Conservation (phyloP, 2,113 vertebrate species). For the Etheostoma cragini region DNA sequence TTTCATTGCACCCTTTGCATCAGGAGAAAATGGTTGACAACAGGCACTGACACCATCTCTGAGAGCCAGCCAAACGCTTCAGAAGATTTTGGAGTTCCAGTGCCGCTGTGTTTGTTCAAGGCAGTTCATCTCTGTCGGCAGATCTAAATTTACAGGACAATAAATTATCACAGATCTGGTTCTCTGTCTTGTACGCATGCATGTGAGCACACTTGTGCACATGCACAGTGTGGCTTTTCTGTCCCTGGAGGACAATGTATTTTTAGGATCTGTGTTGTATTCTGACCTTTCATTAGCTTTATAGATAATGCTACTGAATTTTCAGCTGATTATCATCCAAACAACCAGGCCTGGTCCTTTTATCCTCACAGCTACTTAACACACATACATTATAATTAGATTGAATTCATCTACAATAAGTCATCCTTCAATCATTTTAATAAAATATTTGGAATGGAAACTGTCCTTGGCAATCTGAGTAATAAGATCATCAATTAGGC, state of each 20-base stretch:
- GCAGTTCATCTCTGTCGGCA: conserved; percentile 68
- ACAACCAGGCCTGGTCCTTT: conserved; percentile 15
- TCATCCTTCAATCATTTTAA: neutral
- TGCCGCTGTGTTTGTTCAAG: conserved; percentile 65
- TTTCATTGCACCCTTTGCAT: conserved; percentile 21
- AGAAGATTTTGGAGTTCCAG: conserved; percentile 60
- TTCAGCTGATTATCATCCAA: conserved; percentile 64
- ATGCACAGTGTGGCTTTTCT: conserved; percentile 33
- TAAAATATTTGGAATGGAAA: neutral
- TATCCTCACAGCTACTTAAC: conserved; percentile 8
- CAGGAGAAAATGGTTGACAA: conserved; percentile 43
- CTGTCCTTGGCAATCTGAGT: neutral
- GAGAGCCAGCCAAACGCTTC: conserved; percentile 53
- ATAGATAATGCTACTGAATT: conserved; percentile 65
- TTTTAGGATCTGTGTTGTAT: conserved; percentile 75
- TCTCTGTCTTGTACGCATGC: conserved; percentile 44
- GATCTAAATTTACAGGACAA: conserved; percentile 82
- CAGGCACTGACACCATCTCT: conserved; percentile 51
- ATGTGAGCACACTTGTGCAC: conserved; percentile 14
- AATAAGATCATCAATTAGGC: neutral
- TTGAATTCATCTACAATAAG: neutral
- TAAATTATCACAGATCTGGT: conserved; percentile 76
- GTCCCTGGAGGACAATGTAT: conserved; percentile 65
- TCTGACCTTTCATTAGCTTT: conserved; percentile 75
- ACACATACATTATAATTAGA: neutral